Evolutionary conservation across 1,140 invertebrate species (phyloP).

Genomic region (Saccostrea cuccullata): DNA sequence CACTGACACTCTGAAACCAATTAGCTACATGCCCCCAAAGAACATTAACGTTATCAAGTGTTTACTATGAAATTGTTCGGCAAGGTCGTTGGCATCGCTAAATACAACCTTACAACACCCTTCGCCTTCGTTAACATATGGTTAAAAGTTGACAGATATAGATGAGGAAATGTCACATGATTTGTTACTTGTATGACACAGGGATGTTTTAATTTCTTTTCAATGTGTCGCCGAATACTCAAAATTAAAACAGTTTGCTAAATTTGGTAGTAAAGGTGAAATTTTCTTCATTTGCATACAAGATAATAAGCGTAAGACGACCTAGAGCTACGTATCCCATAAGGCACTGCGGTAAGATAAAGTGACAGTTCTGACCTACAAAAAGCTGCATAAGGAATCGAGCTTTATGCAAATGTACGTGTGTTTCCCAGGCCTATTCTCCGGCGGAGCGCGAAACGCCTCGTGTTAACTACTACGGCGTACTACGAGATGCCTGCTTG

Average conservation of each 20-base stretch:
- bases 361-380: conserved; percentile 16
- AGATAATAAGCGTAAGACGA: conserved; percentile 22
- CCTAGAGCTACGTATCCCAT: conserved; percentile 13
- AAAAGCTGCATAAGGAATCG: conserved; percentile 29
- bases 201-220: background rate
- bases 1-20: background rate
- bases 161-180: background rate
- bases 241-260: background rate
- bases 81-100: conserved; percentile 17
- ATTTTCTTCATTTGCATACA: conserved; percentile 19
- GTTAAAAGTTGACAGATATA: conserved; percentile 13
- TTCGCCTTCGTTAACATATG: background rate
- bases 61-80: background rate
- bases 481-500: background rate
- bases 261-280: conserved; percentile 6
- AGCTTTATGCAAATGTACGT: conserved; percentile 22
- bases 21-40: background rate
- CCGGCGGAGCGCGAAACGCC: conserved; percentile 8
- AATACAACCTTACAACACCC: background rate
- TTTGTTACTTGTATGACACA: background rate
- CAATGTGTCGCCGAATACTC: background rate
- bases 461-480: conserved; percentile 4
- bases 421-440: conserved; percentile 11
- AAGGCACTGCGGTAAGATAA: conserved; percentile 11
- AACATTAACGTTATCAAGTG: conserved; percentile 2